Evolutionary conservation across 2,797 vertebrate genomes (phyloP).

Genomic region (Nothura maculosa): DNA sequence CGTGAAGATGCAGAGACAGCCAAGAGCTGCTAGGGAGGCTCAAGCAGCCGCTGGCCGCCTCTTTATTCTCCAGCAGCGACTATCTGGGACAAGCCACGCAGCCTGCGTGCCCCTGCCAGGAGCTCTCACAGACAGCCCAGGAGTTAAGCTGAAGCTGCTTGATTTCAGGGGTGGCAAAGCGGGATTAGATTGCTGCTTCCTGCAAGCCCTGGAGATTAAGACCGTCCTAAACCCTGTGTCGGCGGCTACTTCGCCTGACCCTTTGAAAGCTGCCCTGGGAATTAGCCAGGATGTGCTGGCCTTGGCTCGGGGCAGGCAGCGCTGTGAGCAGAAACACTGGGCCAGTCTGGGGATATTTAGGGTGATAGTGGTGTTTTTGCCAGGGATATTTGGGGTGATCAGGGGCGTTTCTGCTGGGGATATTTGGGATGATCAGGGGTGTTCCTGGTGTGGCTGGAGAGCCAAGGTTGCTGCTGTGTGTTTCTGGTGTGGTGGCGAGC

Average conservation of each 20-base stretch:
- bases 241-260: constrained; percentile 67
- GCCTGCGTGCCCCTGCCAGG: not conserved
- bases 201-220: constrained; percentile 57
- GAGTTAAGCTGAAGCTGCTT: constrained; percentile 40
- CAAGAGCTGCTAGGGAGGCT: not conserved
- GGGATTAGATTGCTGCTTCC: constrained; percentile 61
- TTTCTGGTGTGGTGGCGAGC: not conserved
- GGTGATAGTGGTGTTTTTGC: accelerated
- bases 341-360: accelerated
- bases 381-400: not conserved
- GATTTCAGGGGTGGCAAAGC: not conserved
- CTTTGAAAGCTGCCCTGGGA: constrained; percentile 42
- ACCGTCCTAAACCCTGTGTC: not conserved
- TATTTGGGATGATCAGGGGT: accelerated
- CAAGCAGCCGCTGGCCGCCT: not conserved
- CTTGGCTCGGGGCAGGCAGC: constrained; percentile 43
- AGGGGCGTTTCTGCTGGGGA: accelerated
- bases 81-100: not conserved
- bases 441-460: not conserved
- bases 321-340: not conserved
- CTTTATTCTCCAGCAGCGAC: not conserved
- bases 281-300: constrained; percentile 55
- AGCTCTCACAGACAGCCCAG: not conserved
- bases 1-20: not conserved
- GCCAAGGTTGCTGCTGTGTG: accelerated